Base-by-base conservation (phyloP, 2,888 invertebrate species). In the Drosophila putrida region DNA sequence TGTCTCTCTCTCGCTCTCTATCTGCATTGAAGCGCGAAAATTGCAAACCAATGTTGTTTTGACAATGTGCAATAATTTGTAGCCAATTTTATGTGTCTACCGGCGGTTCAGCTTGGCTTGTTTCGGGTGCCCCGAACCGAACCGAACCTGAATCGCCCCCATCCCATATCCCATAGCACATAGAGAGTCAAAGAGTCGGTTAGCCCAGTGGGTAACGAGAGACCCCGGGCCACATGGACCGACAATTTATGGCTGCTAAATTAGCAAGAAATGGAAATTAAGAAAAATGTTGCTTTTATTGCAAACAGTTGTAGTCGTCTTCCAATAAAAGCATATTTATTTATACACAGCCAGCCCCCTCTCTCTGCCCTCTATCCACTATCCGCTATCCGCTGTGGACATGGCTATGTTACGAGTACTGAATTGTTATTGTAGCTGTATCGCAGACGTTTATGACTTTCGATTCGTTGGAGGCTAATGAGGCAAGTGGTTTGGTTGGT, bases 41-140 rank as follows among this genome's bases (percentile, higher is more conserved):
- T 91, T 90, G 91, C 91, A 90, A 90, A 90, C 88, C 89, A 90
- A 90, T 90, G 91, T 90, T 91, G 86, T 88, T 90, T 88, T 91
- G 90, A 90, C 91, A 90, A 90, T 91, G 91, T 90, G 89, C 88
- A 90, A 91, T 90, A 91, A 89, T 90, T 88, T 90, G 88, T 72
- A 82, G 80, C 69, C 86, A 81, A 88, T 88, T 82, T 84, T 82
- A 84, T 88, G 83, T 88, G 88, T 82, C 82, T 82, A 88, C 82
- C 79, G 88, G 68, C 69, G 78, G 81, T 86, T 86, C 86, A 60
- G 80, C 76, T 85, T 66, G 71, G 88, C 61, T 82, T 78, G 82
- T 73, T 87, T 82, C 74, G 65, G 64, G 31, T 57, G 35, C 13
- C 33, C 35, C 60, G 33, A 47, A 20, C 11, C 49, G n/a, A n/a